A percentile compares a stretch with the other conserved stretches of the same genome.
phyloP scores from a whole-genome alignment of 2,113 vertebrate species.

The Myanophis thanlyinensis region DNA sequence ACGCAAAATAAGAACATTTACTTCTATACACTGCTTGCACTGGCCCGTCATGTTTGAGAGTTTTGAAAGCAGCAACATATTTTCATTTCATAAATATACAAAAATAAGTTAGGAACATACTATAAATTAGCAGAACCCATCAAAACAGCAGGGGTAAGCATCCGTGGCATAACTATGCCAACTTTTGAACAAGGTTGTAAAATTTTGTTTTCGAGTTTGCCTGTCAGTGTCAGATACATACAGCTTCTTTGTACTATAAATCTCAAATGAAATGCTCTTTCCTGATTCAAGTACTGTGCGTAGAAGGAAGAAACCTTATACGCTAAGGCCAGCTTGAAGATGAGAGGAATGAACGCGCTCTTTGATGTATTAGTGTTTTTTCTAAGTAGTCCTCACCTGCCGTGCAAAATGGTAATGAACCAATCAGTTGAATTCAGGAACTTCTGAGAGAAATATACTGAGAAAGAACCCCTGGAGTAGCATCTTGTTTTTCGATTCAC shows the following conservation, averaged over 20 bases:
- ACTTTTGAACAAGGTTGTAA: neutral
- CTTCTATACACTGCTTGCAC: neutral
- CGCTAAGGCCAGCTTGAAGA: neutral
- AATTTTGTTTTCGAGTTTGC: neutral
- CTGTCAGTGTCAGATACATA: neutral
- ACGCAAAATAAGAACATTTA: neutral
- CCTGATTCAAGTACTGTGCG: neutral
- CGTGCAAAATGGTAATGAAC: constrained; percentile 53
- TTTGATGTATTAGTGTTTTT: constrained; percentile 20
- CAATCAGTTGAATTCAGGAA: constrained; percentile 39
- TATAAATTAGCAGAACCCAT: neutral
- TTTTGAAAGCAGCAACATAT: neutral
- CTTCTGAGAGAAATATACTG: neutral
- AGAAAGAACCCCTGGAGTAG: neutral
- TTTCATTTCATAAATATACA: neutral
- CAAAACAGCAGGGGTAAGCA: neutral
- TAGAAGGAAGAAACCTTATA: fast-evolving
- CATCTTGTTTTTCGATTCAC: neutral
- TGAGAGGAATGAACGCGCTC: constrained; percentile 20
- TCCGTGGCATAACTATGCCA: neutral
- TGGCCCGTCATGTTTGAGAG: neutral
- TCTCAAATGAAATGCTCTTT: neutral
- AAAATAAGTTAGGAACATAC: neutral
- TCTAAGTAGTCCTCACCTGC: neutral
- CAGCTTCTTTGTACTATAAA: neutral